These are phyloP conservation scores for Hecatera dysodea DNA, from an alignment of 2,888 invertebrate genomes.

Conservation along the genomic window DNA sequence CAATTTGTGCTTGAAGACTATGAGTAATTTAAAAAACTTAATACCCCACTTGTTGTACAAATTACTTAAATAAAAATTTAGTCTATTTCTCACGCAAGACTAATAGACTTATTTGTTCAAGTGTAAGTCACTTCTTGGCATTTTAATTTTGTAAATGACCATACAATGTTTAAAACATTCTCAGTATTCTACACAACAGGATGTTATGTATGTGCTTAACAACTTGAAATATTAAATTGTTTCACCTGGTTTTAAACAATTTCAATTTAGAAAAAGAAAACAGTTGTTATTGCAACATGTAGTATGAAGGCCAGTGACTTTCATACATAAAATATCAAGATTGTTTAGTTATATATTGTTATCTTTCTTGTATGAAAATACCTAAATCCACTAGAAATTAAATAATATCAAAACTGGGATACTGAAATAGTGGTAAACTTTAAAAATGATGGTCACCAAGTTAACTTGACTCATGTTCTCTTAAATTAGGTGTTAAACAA, in stretches of 20 bases:
- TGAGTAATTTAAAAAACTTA: slow-evolving; percentile 6
- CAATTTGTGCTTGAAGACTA: slow-evolving; percentile 10
- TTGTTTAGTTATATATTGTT: neutral
- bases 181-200: slow-evolving; percentile 25
- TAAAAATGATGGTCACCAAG: slow-evolving; percentile 2
- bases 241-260: slow-evolving; percentile 14
- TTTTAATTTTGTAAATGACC: slow-evolving; percentile 39
- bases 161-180: slow-evolving; percentile 43
- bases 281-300: slow-evolving; percentile 25
- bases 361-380: neutral
- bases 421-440: neutral
- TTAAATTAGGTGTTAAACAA: slow-evolving; percentile 31
- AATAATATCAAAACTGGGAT: neutral
- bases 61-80: slow-evolving; percentile 17
- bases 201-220: slow-evolving; percentile 15
- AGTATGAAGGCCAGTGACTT: slow-evolving; percentile 39
- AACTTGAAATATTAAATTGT: slow-evolving; percentile 9
- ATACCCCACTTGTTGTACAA: neutral
- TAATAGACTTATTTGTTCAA: slow-evolving; percentile 24
- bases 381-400: neutral
- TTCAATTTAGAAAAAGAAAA: slow-evolving; percentile 21
- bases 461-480: slow-evolving; percentile 19
- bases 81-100: slow-evolving; percentile 40
- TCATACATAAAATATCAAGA: slow-evolving; percentile 19
- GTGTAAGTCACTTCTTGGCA: slow-evolving; percentile 41